Evolutionary conservation across 2,888 invertebrate genomes (phyloP), one percentile per base, ranked within the genome.

Genomic region (Tetranychus truncatus): DNA sequence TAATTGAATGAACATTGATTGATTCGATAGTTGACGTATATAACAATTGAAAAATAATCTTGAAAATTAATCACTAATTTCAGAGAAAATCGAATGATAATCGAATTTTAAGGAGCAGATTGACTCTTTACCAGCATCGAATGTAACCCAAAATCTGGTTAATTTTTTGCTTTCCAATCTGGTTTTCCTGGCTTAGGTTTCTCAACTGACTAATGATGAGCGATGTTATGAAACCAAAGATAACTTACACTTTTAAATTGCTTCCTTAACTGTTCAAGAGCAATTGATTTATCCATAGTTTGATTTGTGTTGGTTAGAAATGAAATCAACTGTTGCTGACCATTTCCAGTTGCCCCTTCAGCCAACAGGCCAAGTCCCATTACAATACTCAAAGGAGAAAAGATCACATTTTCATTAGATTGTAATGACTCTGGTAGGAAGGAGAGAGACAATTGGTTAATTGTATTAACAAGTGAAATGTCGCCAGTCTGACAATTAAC

Each of bases 341-440:
- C 34, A 15, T 24, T 18, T 18, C 72, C 72, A 45, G n/a, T n/a
- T 24, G 72, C 15, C 15, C 72, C 72, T 45, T 45, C 72, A 20
- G 20, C 45, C 44, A 72, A 45, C 72, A 72, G 21, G 15, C 34
- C 45, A 20, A 72, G 72, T n/a, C 45, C 46, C 45, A 72, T 24
- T 24, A 45, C 18, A 15, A 72, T 72, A 34, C 72, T 72, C 18
- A 72, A 34, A 7, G 72, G 72, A 18, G 72, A 72, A 15, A 72
- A 72, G 45, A 72, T 72, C n/a, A 72, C 72, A 44, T 72, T 72
- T 34, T 72, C 45, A 72, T 5, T 44, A 20, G 34, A 44, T 34
- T 11, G 11, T 1, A 24, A 11, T 69, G 11, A 20, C 4, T 20
- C 69, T 69, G 21, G 69, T 24, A 24, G 69, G 8, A 69, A 69